phyloP scores from a whole-genome alignment of 2,888 invertebrate species.

The Herminia tarsipennalis region DNA sequence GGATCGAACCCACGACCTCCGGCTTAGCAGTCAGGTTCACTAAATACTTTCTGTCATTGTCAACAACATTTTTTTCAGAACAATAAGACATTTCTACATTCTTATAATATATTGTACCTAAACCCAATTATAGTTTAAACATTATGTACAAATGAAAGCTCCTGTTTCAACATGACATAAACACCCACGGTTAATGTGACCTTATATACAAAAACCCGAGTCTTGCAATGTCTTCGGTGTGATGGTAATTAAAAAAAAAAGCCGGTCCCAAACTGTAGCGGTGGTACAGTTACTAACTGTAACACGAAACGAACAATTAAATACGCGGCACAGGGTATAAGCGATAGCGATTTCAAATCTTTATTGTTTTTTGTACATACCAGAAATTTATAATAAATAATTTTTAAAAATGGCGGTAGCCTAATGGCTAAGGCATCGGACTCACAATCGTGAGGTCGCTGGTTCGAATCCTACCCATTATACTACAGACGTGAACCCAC shows the following conservation, averaged over 20 bases:
- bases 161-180: conserved; percentile 3
- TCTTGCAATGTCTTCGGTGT: conserved; percentile 46
- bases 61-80: no score
- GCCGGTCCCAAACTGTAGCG: conserved; percentile 69
- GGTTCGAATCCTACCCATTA: no score
- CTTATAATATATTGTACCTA: no score
- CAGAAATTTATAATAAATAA: background rate
- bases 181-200: conserved; percentile 12
- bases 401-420: no score
- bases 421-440: no score
- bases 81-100: no score
- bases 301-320: conserved; percentile 71
- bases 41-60: no score
- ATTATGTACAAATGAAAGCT: conserved; percentile 5
- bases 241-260: conserved; percentile 69
- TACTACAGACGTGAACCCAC: no score
- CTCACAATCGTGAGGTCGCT: no score
- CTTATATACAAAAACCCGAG: conserved; percentile 21
- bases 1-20: no score
- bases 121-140: background rate
- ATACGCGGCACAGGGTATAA: conserved; percentile 44
- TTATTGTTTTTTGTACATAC: background rate
- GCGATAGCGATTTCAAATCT: conserved; percentile 35
- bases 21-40: no score
- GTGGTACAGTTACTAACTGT: conserved; percentile 77